These are phyloP conservation scores for Drosophila quinaria DNA, from an alignment of 2,888 invertebrate genomes.

Conservation along the genomic window DNA sequence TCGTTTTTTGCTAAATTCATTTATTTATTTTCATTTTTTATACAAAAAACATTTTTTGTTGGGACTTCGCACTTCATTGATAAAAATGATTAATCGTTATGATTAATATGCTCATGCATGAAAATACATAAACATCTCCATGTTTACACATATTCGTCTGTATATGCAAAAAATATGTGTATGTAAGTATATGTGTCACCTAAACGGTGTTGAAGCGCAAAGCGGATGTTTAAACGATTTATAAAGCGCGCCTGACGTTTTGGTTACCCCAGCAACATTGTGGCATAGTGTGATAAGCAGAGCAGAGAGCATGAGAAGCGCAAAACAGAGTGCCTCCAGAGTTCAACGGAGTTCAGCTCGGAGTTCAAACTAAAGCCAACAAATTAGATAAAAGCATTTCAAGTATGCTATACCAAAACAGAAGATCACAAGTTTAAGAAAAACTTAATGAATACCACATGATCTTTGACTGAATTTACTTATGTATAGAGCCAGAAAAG, in stretches of 20 bases:
- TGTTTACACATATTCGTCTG: constrained; percentile 3
- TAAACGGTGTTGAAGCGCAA: constrained; percentile 59
- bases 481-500: not conserved
- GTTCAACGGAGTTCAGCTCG: constrained; percentile 50
- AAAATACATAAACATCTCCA: not conserved
- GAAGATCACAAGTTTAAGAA: constrained; percentile 4
- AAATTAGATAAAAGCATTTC: constrained; percentile 16
- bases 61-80: constrained; percentile 77
- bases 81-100: constrained; percentile 80
- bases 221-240: constrained; percentile 77
- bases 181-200: constrained; percentile 50
- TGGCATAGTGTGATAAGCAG: constrained; percentile 47
- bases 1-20: constrained; percentile 36
- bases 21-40: constrained; percentile 29
- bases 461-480: not conserved
- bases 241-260: constrained; percentile 32
- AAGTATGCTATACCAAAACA: constrained; percentile 8
- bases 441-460: constrained; percentile 2
- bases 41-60: constrained; percentile 12
- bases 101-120: constrained; percentile 46
- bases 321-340: constrained; percentile 3
- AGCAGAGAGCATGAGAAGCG: constrained; percentile 22
- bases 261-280: constrained; percentile 44
- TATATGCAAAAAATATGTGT: not conserved
- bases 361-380: constrained; percentile 29